Percentiles rank a stretch among this genome's conserved stretches.
Evolutionary conservation across 2,888 invertebrate genomes (phyloP).

Genomic region (Pristionchus japonicus): DNA sequence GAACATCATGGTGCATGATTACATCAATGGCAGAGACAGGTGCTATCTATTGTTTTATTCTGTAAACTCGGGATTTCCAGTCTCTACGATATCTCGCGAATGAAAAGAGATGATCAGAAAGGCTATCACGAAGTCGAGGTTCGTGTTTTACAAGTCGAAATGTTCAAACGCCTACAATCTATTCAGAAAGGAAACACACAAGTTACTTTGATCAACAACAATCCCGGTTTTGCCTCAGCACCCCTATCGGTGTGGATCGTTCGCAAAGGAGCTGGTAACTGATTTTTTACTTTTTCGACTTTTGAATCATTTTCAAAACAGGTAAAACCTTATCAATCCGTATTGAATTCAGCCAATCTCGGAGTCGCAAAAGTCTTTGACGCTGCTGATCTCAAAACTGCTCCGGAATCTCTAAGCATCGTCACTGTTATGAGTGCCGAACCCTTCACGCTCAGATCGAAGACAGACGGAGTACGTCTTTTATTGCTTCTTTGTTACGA

Average conservation of each 20-base stretch:
- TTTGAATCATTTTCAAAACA: neutral
- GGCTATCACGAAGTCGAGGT: neutral
- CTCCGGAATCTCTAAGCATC: neutral
- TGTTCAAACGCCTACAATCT: neutral
- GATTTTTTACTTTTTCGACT: neutral
- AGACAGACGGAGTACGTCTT: neutral
- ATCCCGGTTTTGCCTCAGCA: neutral
- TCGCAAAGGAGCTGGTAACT: neutral
- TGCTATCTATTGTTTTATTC: neutral
- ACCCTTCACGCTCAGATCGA: neutral
- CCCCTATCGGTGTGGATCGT: neutral
- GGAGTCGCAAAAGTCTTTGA: neutral
- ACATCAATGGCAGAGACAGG: neutral
- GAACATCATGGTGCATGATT: neutral
- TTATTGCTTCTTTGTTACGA: too few species aligned
- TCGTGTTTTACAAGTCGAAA: neutral
- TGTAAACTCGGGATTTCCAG: neutral
- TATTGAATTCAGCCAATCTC: neutral
- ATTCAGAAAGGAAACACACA: neutral
- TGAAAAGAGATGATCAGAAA: neutral
- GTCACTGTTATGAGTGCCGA: neutral
- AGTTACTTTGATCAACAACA: neutral
- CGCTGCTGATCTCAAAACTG: neutral
- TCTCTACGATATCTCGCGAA: neutral
- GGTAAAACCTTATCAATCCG: too few species aligned